These are phyloP conservation scores for Anguilla anguilla DNA, from an alignment of 2,797 vertebrate species.

Conservation along the genomic window DNA sequence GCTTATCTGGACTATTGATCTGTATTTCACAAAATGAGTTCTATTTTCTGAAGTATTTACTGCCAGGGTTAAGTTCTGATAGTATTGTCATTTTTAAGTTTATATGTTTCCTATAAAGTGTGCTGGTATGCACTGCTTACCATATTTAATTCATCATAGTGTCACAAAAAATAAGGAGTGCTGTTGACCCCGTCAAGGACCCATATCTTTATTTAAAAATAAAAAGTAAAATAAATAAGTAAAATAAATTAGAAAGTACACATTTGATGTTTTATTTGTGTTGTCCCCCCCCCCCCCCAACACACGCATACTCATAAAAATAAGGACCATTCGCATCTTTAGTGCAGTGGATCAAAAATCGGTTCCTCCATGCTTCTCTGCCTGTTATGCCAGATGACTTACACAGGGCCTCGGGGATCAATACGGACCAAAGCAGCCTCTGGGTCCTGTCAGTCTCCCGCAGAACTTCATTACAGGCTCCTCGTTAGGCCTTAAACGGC, in stretches of 20 bases:
- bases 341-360: conserved; percentile 1
- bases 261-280: too few species aligned
- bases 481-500: neutral
- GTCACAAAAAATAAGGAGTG: too few species aligned
- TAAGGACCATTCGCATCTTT: neutral
- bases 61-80: neutral
- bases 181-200: too few species aligned
- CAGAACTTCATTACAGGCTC: conserved; percentile 10
- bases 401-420: neutral
- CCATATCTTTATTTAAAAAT: too few species aligned
- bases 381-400: conserved; percentile 4
- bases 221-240: too few species aligned
- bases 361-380: neutral
- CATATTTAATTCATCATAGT: too few species aligned
- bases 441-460: neutral
- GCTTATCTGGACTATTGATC: too few species aligned
- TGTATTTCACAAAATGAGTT: too few species aligned
- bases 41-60: neutral
- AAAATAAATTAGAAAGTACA: too few species aligned
- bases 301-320: conserved; percentile 1
- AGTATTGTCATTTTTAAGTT: neutral
- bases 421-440: neutral
- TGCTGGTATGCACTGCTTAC: neutral
- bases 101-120: neutral
- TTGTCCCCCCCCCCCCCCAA: neutral